phyloP scores from a whole-genome alignment of 2,113 vertebrate genomes.

The Machaerirhynchus nigripectus region DNA sequence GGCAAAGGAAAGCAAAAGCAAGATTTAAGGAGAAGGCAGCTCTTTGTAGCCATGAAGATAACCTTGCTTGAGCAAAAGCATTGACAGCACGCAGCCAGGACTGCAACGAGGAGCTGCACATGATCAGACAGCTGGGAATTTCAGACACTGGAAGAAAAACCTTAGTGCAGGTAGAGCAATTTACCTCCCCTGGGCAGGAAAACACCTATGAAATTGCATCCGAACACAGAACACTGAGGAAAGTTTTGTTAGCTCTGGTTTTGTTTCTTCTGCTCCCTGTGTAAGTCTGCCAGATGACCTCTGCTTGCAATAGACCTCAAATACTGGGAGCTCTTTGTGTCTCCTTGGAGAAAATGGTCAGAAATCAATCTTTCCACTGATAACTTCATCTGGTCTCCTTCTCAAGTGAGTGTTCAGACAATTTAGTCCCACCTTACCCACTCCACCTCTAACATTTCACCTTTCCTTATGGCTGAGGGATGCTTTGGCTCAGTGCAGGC shows the following conservation, averaged over 20 bases:
- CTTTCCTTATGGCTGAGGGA: not conserved
- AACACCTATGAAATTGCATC: not conserved
- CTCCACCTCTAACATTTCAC: not conserved
- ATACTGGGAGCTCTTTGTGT: not conserved
- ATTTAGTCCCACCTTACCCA: not conserved
- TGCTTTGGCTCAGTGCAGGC: not conserved
- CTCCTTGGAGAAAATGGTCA: not conserved
- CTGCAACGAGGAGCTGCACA: not conserved
- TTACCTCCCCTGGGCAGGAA: not conserved
- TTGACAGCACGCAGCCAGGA: not conserved
- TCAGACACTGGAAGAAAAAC: not conserved
- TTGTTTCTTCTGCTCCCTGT: not conserved
- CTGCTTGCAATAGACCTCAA: not conserved
- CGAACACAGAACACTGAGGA: not conserved
- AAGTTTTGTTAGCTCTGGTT: not conserved
- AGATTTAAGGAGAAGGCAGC: slow-evolving; percentile 1
- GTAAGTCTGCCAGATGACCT: not conserved
- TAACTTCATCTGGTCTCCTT: not conserved
- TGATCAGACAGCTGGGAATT: not conserved
- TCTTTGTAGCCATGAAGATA: not conserved
- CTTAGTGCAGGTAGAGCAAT: not conserved
- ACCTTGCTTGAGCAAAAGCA: not conserved
- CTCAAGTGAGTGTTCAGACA: not conserved
- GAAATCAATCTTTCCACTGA: not conserved
- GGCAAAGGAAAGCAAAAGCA: not conserved